Conservation (phyloP, 2,888 invertebrate species). For the Napeogenes sylphis region DNA sequence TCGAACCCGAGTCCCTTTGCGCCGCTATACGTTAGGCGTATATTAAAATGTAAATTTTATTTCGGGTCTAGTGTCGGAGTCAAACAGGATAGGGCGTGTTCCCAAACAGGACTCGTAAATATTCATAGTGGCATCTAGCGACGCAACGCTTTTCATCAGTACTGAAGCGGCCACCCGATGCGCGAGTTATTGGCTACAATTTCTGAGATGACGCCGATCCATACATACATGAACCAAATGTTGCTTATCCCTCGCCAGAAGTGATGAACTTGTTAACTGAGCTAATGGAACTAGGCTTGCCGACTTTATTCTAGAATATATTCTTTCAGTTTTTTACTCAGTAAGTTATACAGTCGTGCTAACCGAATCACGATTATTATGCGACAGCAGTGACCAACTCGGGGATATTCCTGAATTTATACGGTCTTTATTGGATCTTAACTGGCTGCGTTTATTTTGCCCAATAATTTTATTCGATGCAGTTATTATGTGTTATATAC, state of each 20-base stretch:
- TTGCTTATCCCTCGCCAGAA: constrained; percentile 15
- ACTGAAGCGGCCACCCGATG: constrained; percentile 59
- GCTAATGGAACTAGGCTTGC: constrained; percentile 39
- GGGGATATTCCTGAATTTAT: constrained; percentile 51
- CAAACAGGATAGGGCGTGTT: constrained; percentile 47
- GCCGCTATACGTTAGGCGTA: too few species aligned
- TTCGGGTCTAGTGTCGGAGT: constrained; percentile 35
- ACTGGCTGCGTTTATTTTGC: constrained; percentile 33
- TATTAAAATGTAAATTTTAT: constrained; percentile 27
- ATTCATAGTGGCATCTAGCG: constrained; percentile 62
- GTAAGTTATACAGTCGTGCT: constrained; percentile 64
- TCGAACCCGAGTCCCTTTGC: too few species aligned
- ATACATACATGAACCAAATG: constrained; percentile 25
- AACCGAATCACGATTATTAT: constrained; percentile 63
- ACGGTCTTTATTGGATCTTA: constrained; percentile 36
- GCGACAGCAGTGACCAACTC: constrained; percentile 46
- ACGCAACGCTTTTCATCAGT: constrained; percentile 63
- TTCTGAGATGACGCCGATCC: constrained; percentile 42
- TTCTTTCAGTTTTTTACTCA: constrained; percentile 59
- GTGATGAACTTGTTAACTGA: constrained; percentile 13
- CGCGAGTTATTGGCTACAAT: constrained; percentile 56
- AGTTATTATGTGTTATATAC: constrained; percentile 29
- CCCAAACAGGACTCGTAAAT: constrained; percentile 55
- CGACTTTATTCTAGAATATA: constrained; percentile 51
- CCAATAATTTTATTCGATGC: constrained; percentile 32